These are phyloP conservation scores for Trypoxylus dichotomus DNA, from an alignment of 1,140 invertebrate species.

Conservation along the genomic window DNA sequence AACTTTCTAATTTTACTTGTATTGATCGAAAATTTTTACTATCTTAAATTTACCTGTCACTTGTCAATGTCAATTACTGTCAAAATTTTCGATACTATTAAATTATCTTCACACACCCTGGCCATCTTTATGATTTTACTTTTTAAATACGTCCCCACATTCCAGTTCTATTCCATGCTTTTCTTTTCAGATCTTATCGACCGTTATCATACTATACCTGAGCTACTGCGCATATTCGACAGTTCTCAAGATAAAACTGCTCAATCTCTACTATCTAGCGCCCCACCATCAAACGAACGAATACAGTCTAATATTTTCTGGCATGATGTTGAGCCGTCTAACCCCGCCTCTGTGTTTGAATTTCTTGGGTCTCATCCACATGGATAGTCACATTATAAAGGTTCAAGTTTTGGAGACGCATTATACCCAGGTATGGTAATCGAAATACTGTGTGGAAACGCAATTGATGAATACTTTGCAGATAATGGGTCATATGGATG, in stretches of 20 bases:
- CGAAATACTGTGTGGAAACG: not conserved
- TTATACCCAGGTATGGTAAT: constrained; percentile 77
- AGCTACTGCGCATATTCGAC: constrained; percentile 98
- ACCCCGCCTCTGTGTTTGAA: constrained; percentile 99
- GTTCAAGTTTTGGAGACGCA: constrained; percentile 78
- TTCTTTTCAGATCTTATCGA: constrained; percentile 75
- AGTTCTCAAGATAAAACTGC: constrained; percentile 91
- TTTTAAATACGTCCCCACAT: too few species aligned
- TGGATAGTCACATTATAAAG: constrained; percentile 96
- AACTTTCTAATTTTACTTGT: not conserved
- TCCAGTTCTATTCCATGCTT: constrained; percentile 29
- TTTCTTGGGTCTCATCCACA: constrained; percentile 95
- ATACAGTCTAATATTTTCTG: constrained; percentile 97
- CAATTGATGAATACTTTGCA: constrained; percentile 52
- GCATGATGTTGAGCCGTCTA: constrained; percentile 94
- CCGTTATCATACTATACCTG: constrained; percentile 88
- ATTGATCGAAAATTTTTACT: not conserved
- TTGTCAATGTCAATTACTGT: too few species aligned
- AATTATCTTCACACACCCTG: too few species aligned
- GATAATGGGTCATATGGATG: constrained; percentile 99
- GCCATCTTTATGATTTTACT: too few species aligned
- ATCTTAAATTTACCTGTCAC: not conserved
- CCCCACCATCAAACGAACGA: constrained; percentile 98
- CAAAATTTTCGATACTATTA: too few species aligned
- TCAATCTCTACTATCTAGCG: constrained; percentile 97